These are phyloP conservation scores for Glossosoma conforme DNA, from an alignment of 1,140 invertebrate genomes.

Conservation along the genomic window DNA sequence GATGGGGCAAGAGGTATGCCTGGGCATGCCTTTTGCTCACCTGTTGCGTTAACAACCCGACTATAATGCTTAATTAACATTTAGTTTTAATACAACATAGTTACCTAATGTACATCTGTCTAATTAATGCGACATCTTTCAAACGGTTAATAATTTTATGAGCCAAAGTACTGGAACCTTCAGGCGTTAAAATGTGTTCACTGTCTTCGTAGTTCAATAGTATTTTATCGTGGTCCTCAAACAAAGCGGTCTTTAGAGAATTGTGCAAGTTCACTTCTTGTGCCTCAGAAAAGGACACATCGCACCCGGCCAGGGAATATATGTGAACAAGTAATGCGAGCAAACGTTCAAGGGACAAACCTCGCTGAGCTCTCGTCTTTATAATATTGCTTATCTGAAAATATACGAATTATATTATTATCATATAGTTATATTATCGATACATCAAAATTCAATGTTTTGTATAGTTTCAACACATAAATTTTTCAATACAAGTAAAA, in stretches of 20 bases:
- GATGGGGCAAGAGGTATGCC: too few species aligned
- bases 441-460: conserved; percentile 1
- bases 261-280: conserved; percentile 52
- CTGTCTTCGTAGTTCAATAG: conserved; percentile 30
- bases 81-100: too few species aligned
- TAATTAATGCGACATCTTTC: conserved; percentile 41
- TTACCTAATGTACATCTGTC: conserved; percentile 41
- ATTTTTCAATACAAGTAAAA: not conserved
- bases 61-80: too few species aligned
- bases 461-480: not conserved
- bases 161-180: conserved; percentile 37
- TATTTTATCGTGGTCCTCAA: conserved; percentile 52
- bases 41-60: too few species aligned
- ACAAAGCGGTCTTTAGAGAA: conserved; percentile 53
- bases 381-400: conserved; percentile 55
- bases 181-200: conserved; percentile 34
- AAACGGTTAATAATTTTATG: conserved; percentile 37
- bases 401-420: conserved; percentile 16
- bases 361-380: conserved; percentile 50
- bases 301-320: conserved; percentile 58
- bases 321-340: conserved; percentile 56
- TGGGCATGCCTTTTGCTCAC: too few species aligned
- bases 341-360: conserved; percentile 55
- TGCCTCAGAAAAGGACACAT: conserved; percentile 50
- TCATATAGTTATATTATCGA: too few species aligned